Conservation (phyloP, 2,888 invertebrate genomes). For the Cephus spinipes region DNA sequence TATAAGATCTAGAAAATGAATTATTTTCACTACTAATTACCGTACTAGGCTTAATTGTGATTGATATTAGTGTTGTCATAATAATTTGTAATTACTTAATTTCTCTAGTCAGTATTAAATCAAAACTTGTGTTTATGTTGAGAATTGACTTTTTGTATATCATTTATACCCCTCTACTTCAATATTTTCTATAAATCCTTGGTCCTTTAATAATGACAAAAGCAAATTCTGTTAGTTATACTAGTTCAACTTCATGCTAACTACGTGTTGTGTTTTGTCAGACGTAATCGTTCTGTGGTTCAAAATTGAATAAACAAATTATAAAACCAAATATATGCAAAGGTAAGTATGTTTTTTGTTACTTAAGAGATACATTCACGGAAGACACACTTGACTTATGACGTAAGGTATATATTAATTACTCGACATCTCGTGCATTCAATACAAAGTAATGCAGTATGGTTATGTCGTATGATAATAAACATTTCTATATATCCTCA, state of each 20-base stretch:
- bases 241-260: background rate
- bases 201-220: background rate
- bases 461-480: background rate
- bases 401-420: background rate
- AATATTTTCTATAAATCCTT: background rate
- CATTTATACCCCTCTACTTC: background rate
- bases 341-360: background rate
- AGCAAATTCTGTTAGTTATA: background rate
- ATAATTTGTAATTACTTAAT: constrained; percentile 21
- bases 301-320: background rate
- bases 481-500: background rate
- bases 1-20: background rate
- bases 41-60: constrained; percentile 13
- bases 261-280: background rate
- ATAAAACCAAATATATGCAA: background rate
- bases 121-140: constrained; percentile 26
- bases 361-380: background rate
- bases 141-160: background rate
- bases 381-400: background rate
- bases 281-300: background rate
- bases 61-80: constrained; percentile 19
- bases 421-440: background rate
- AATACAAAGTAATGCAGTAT: background rate
- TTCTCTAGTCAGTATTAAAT: constrained; percentile 47
- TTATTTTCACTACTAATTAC: background rate